Evolutionary conservation across 2,797 vertebrate species (phyloP), one percentile per base, ranked within the genome.

Genomic region (Gymnoscopelus microlampas): DNA sequence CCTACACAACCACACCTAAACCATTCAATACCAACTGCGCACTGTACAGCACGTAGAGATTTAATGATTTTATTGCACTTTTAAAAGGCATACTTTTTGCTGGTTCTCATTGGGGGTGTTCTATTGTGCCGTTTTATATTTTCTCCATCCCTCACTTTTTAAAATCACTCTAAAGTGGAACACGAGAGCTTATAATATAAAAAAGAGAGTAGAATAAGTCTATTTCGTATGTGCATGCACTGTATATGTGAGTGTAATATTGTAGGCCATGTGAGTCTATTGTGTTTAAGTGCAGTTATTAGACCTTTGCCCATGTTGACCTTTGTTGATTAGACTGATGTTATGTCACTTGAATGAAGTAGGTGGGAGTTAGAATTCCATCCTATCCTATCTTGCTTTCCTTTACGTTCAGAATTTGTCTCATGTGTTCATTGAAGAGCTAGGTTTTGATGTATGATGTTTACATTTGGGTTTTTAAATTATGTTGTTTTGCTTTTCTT

Each of bases 401-500:
- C 48, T 55, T 32, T 62, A 29, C 53, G 9, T 54, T 60, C 61
- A 4, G 67, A 75, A 73, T 0, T 10, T 47, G 66, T 26, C 49
- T 59, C 63, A 57, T 59, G 73, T 68, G 70, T 73, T 47, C 50
- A 63, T 23, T 72, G 66, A 77, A 58, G 58, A 68, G 74, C 69
- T 79, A 10, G 51, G 53, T 74, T 76, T 63, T 60, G 48, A 53
- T 71, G 70, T 65, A 62, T 77, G 77, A 88, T 72, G 72, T 92
- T 91, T 91, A 92, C 90, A 89, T 85, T 83, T 56, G 50, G 62
- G 50, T 80, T 67, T 80, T 63, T 77, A 75, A 75, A 67, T 78
- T 0, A 66, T 60, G 56, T 81, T 84, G 71, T 60, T 4, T 74
- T 60, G 4, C 48, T 48, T 19, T 68, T 32, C 23, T 74, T 66